Conservation (phyloP, 2,888 invertebrate genomes). For the Clitarchus hookeri region DNA sequence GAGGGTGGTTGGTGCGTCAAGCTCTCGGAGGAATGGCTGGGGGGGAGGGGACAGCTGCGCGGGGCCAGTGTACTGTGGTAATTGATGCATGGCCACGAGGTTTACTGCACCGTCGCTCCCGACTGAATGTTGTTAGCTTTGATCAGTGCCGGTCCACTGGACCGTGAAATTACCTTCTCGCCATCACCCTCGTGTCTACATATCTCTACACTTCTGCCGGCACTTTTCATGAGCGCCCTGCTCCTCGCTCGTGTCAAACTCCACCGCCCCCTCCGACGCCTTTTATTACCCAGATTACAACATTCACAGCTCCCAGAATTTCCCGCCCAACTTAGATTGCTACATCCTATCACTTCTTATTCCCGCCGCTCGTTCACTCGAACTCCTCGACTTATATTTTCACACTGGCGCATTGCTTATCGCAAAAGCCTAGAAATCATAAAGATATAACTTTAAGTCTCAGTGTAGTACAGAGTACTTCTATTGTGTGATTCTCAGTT, state of each 20-base stretch:
- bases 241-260: not conserved
- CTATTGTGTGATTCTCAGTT: too few species aligned
- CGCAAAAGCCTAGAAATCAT: too few species aligned
- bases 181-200: not conserved
- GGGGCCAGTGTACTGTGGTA: slow-evolving; percentile 11
- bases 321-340: too few species aligned
- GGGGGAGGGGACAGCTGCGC: not conserved
- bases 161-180: slow-evolving; percentile 34
- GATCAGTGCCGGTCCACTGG: slow-evolving; percentile 32
- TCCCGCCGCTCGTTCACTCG: too few species aligned
- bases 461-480: too few species aligned
- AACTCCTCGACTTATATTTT: too few species aligned
- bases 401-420: too few species aligned
- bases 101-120: slow-evolving; percentile 21
- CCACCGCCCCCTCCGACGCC: too few species aligned
- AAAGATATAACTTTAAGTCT: too few species aligned
- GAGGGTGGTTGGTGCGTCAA: not conserved
- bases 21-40: not conserved
- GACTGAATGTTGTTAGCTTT: slow-evolving; percentile 20
- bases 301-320: too few species aligned
- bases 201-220: not conserved
- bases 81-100: slow-evolving; percentile 14
- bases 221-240: not conserved
- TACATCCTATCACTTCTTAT: too few species aligned
- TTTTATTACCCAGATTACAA: too few species aligned